phyloP scores from a whole-genome alignment of 2,888 invertebrate species.

The Lordiphosa fenestrarum region DNA sequence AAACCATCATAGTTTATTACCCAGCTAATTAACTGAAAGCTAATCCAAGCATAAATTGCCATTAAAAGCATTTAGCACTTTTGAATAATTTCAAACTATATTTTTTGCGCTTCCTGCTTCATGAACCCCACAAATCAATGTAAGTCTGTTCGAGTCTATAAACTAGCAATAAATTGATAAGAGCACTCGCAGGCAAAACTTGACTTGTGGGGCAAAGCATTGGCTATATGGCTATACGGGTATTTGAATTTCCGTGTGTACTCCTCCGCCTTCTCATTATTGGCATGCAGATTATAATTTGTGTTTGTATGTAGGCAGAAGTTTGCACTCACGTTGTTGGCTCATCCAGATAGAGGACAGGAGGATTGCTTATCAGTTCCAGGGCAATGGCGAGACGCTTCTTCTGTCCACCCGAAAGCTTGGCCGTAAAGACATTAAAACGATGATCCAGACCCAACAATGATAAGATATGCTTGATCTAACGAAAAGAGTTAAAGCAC shows the following conservation, averaged over 20 bases:
- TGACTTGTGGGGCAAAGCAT: conserved; percentile 38
- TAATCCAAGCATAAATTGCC: conserved; percentile 1
- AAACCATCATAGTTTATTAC: no score
- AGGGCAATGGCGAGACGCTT: conserved; percentile 91
- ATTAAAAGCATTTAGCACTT: conserved; percentile 4
- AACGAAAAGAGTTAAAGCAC: conserved; percentile 36
- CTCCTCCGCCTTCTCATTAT: conserved; percentile 18
- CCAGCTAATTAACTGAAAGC: no score
- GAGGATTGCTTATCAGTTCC: conserved; percentile 92
- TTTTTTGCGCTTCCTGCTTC: conserved; percentile 12
- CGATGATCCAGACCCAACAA: conserved; percentile 87
- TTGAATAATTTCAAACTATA: conserved; percentile 15
- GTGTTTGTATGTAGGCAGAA: neutral
- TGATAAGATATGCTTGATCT: conserved; percentile 89
- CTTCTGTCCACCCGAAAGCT: conserved; percentile 92
- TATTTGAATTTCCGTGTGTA: conserved; percentile 28
- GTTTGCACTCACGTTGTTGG: conserved; percentile 87
- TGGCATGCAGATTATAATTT: conserved; percentile 1
- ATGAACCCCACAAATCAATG: conserved; percentile 10
- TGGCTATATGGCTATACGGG: conserved; percentile 2
- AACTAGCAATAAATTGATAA: conserved; percentile 16
- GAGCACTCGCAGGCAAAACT: conserved; percentile 28
- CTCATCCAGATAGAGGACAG: conserved; percentile 93
- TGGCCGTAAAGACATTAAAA: conserved; percentile 85
- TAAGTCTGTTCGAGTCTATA: conserved; percentile 10